phyloP scores from a whole-genome alignment of 1,140 invertebrate genomes.

The Linepithema humile region DNA sequence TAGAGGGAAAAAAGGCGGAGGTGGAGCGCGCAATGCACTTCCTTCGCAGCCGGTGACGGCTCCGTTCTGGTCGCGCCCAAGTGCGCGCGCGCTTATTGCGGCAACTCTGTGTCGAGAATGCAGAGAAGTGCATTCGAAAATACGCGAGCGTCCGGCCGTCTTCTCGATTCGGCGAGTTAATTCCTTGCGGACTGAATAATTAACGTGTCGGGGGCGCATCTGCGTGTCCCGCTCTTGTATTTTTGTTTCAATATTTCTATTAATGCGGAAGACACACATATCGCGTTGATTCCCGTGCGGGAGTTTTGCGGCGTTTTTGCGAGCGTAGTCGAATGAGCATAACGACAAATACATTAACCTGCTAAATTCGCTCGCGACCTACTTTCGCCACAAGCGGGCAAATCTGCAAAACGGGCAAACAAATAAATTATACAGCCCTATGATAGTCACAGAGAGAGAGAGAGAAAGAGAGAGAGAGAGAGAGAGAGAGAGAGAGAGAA shows the following conservation, averaged over 20 bases:
- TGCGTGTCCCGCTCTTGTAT: background rate
- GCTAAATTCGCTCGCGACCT: conserved; percentile 6
- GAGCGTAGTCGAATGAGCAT: background rate
- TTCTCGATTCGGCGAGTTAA: background rate
- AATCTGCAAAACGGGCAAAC: conserved; percentile 29
- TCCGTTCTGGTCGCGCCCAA: conserved; percentile 20
- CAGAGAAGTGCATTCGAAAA: background rate
- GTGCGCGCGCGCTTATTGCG: conserved; percentile 31
- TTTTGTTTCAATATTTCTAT: background rate
- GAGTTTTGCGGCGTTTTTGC: background rate
- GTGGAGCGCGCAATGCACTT: conserved; percentile 50
- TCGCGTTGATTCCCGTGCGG: background rate
- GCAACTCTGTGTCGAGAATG: background rate
- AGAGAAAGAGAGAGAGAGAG: background rate
- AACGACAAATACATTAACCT: conserved; percentile 23
- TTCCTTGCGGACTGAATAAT: background rate
- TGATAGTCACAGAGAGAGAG: conserved; percentile 10
- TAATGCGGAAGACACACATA: background rate
- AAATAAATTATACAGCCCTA: conserved; percentile 36
- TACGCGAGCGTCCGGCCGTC: conserved; percentile 1
- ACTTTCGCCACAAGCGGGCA: background rate
- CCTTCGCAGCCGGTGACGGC: conserved; percentile 35
- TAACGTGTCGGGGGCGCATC: too few species aligned
- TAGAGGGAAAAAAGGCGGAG: conserved; percentile 56
- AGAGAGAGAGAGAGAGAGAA: background rate